Conservation (phyloP, 2,888 invertebrate species). For the Machimus atricapillus region DNA sequence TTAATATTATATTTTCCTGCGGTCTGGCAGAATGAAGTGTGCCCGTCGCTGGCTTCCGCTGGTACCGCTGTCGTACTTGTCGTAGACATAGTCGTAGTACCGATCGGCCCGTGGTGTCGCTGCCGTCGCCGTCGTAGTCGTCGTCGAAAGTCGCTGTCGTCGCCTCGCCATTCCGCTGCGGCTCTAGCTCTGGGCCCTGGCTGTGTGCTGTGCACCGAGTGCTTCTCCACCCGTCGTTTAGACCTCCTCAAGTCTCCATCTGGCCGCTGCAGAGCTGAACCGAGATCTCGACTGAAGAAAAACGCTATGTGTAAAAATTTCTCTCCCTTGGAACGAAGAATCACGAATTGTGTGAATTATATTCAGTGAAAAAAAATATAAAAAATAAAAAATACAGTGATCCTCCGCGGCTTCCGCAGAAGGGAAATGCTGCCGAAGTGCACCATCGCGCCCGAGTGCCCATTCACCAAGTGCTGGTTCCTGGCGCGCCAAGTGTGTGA, state of each 20-base stretch:
- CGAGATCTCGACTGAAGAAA: conserved; percentile 12
- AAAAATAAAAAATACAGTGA: neutral
- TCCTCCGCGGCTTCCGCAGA: neutral
- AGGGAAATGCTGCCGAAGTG: conserved; percentile 28
- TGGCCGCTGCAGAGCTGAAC: conserved; percentile 14
- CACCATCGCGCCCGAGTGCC: neutral
- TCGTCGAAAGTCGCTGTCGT: conserved; percentile 13
- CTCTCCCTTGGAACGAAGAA: neutral
- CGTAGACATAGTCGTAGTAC: neutral
- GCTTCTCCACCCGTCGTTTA: conserved; percentile 4
- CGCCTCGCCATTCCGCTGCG: conserved; percentile 21
- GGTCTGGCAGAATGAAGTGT: neutral
- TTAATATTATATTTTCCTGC: neutral
- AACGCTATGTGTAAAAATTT: conserved; percentile 33
- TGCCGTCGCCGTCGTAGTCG: neutral
- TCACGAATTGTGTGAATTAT: neutral
- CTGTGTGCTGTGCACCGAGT: conserved; percentile 20
- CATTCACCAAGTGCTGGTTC: conserved; percentile 27
- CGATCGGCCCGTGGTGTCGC: neutral
- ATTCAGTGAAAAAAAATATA: neutral
- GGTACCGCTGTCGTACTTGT: neutral
- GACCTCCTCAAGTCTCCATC: conserved; percentile 25
- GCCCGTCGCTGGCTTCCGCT: conserved; percentile 15
- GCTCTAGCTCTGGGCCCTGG: conserved; percentile 17
- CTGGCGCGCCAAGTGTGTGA: conserved; percentile 1